A percentile compares a stretch with the other conserved stretches of the same genome.
Evolutionary conservation across 2,888 invertebrate species (phyloP).

Genomic region (Sphaerophoria taeniata): DNA sequence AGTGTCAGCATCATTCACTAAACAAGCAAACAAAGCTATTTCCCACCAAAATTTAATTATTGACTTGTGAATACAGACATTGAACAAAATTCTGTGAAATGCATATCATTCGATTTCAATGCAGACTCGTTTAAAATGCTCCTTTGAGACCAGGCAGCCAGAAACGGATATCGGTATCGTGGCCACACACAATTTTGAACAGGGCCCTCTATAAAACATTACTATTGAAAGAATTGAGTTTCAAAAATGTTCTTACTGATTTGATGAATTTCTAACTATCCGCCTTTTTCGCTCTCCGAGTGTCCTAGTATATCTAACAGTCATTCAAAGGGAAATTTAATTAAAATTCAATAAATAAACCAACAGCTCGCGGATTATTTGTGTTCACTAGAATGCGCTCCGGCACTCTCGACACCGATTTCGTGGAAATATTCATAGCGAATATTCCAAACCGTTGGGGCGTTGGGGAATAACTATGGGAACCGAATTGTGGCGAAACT

Average conservation of each 20-base stretch:
- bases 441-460: background rate
- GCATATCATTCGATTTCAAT: background rate
- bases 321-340: constrained; percentile 6
- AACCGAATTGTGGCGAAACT: background rate
- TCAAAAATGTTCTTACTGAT: background rate
- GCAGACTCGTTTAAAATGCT: background rate
- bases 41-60: constrained; percentile 23
- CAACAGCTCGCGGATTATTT: background rate
- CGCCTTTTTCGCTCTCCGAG: background rate
- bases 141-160: background rate
- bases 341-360: constrained; percentile 32
- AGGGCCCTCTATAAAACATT: background rate
- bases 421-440: constrained; percentile 1
- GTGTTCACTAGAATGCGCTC: background rate
- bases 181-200: background rate
- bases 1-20: constrained; percentile 15
- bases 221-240: background rate
- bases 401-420: background rate
- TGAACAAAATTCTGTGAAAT: background rate
- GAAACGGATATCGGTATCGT: constrained; percentile 11
- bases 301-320: background rate
- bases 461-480: background rate
- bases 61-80: constrained; percentile 16
- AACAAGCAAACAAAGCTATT: constrained; percentile 19
- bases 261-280: background rate